Base-by-base conservation (phyloP, 2,113 vertebrate genomes). In the Oryzias woworae region DNA sequence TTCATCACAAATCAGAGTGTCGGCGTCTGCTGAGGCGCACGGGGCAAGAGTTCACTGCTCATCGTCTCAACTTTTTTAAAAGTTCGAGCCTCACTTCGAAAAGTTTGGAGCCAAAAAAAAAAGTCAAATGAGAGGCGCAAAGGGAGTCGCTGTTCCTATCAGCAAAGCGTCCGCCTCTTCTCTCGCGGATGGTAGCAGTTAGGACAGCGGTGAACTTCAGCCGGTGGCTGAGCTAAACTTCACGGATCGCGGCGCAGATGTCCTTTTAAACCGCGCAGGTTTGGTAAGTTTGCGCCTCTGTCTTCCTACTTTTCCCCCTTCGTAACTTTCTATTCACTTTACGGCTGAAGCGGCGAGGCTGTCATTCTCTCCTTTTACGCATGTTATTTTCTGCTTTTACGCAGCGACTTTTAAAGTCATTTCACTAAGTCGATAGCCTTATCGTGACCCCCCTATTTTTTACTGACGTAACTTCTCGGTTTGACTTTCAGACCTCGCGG, bases 41-140 rank as follows among this genome's bases (percentile, higher is more conserved):
- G 56, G 89, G 84, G 83, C 87, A 84, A 88, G 81, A 90, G 89
- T 92, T 91, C 88, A 90, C 71, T 61, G 71, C 8, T 28, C 66
- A 79, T 61, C 58, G 74, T 80, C 59, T 48, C 47, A 52, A 66
- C 58, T 66, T 47, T 79, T 85, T 78, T 78, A 75, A 66, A 70
- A 57, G 74, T 58, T 28, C 18, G 74, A 50, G 5, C 66, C 61
- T 62, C 46, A 76, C 22, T 42, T 48, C n/a, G 12, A 18, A n/a
- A 42, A 77, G 66, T 69, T 75, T 18, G 15, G 49, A 23, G 58
- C 20, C 20, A 20, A 20, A 20, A 20, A 12, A 42, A 46, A 55
- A 54, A 14, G 51, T 61, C 69, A 23, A 77, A 65, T 13, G 69
- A 53, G 73, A 73, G 50, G 58, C 15, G 26, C 20, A 53, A 8